phyloP scores from a whole-genome alignment of 2,113 vertebrate species.

The Oryzias curvinotus region DNA sequence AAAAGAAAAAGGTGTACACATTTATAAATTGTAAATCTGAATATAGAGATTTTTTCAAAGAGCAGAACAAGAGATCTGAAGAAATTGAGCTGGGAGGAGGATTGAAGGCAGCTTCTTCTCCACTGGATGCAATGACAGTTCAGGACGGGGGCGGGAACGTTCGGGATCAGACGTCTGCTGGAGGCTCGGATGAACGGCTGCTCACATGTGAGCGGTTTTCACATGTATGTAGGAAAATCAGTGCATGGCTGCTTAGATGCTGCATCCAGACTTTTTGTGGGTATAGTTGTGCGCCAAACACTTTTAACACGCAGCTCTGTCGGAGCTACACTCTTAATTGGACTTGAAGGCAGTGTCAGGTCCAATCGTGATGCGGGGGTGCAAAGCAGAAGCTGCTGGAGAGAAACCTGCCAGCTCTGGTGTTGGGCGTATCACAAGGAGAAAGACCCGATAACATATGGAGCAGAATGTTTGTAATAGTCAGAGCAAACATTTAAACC shows the following conservation, averaged over 20 bases:
- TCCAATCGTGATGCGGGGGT: conserved; percentile 70
- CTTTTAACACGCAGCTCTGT: conserved; percentile 68
- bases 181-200: conserved; percentile 55
- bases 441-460: conserved; percentile 29
- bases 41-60: too few species aligned
- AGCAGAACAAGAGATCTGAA: too few species aligned
- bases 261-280: conserved; percentile 62
- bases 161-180: conserved; percentile 22
- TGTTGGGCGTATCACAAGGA: conserved; percentile 37
- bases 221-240: conserved; percentile 45
- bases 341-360: conserved; percentile 79
- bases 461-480: conserved; percentile 27
- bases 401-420: conserved; percentile 72
- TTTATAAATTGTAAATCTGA: too few species aligned
- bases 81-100: too few species aligned
- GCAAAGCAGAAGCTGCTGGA: conserved; percentile 61
- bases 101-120: neutral
- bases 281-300: conserved; percentile 52
- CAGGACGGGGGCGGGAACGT: conserved; percentile 26
- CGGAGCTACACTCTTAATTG: conserved; percentile 73
- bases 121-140: conserved; percentile 27
- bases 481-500: conserved; percentile 1
- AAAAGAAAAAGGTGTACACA: conserved; percentile 33
- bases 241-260: conserved; percentile 46
- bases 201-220: conserved; percentile 49